Evolutionary conservation across 1,140 invertebrate genomes (phyloP).

Genomic region (Drosophila lacertosa): DNA sequence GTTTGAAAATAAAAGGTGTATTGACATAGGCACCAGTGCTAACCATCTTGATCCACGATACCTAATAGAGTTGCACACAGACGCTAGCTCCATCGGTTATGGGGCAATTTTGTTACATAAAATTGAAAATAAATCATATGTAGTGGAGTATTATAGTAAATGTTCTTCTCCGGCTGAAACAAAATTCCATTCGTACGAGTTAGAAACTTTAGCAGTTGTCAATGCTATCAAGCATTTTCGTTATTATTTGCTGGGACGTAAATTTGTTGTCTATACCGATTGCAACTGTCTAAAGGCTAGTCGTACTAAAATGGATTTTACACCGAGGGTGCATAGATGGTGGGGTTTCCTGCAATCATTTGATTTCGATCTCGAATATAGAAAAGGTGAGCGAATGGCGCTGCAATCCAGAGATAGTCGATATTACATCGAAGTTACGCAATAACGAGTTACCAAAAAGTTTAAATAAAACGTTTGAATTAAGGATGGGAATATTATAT

Average conservation of each 20-base stretch:
- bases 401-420: background rate
- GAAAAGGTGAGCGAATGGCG: constrained; percentile 17
- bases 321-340: constrained; percentile 28
- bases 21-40: constrained; percentile 9
- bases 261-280: too few relatives aligned
- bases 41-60: constrained; percentile 26
- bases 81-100: constrained; percentile 11
- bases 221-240: constrained; percentile 72
- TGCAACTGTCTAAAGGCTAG: too few relatives aligned
- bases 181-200: constrained; percentile 72
- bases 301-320: constrained; percentile 13
- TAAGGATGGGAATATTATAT: too few relatives aligned
- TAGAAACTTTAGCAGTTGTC: constrained; percentile 76
- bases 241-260: constrained; percentile 67
- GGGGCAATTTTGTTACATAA: constrained; percentile 11
- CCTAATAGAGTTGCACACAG: constrained; percentile 7
- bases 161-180: constrained; percentile 51
- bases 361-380: constrained; percentile 28
- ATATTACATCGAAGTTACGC: too few relatives aligned
- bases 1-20: too few relatives aligned
- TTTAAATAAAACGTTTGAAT: too few relatives aligned
- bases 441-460: too few relatives aligned
- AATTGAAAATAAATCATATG: background rate
- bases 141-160: constrained; percentile 41
- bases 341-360: constrained; percentile 29